Conservation (phyloP, 1,140 invertebrate genomes). For the Oryzaephilus surinamensis region DNA sequence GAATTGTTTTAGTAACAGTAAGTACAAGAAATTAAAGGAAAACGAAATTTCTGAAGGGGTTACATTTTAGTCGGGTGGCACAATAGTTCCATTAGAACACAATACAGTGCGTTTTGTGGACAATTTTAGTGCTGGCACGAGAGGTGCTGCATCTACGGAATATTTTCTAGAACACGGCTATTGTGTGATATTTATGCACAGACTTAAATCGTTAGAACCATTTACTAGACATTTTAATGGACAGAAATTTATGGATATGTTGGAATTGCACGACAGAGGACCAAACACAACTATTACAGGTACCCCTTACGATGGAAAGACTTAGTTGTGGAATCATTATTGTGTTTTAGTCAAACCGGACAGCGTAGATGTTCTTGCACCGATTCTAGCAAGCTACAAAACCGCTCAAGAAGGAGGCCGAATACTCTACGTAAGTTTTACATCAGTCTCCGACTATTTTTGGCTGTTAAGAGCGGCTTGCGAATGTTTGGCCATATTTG, state of each 20-base stretch:
- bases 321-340: neutral
- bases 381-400: slow-evolving; percentile 62
- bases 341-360: slow-evolving; percentile 52
- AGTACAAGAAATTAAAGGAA: slow-evolving; percentile 34
- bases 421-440: slow-evolving; percentile 69
- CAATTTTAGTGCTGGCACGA: slow-evolving; percentile 94
- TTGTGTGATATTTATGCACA: slow-evolving; percentile 68
- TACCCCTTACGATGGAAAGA: slow-evolving; percentile 14
- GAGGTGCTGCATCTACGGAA: slow-evolving; percentile 90
- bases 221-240: slow-evolving; percentile 77
- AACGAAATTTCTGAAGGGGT: slow-evolving; percentile 7
- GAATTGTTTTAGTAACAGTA: slow-evolving; percentile 70
- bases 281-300: slow-evolving; percentile 49
- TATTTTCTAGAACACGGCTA: slow-evolving; percentile 82
- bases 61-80: slow-evolving; percentile 77
- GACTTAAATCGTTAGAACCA: slow-evolving; percentile 77
- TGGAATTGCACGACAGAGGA: slow-evolving; percentile 51
- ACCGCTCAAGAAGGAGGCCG: slow-evolving; percentile 50
- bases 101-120: slow-evolving; percentile 96
- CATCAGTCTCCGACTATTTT: slow-evolving; percentile 85
- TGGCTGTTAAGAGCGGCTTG: slow-evolving; percentile 77
- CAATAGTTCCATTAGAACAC: slow-evolving; percentile 90
- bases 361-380: slow-evolving; percentile 54
- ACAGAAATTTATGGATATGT: slow-evolving; percentile 70
- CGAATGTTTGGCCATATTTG: slow-evolving; percentile 57